phyloP scores from a whole-genome alignment of 2,797 vertebrate species.

The Tauraco hartlaubi region DNA sequence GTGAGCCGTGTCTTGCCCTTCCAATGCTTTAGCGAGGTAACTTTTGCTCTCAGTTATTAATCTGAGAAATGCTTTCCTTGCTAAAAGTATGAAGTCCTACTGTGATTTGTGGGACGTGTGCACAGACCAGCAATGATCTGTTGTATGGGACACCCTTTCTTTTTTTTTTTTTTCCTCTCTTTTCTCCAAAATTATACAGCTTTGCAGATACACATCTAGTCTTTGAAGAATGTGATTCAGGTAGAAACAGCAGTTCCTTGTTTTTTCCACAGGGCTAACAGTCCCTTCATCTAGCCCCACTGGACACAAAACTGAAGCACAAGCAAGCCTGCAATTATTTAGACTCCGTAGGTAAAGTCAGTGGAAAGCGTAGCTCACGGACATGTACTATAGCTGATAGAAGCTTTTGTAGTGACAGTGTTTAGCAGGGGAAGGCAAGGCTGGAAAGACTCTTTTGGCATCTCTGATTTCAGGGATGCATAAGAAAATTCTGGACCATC shows the following conservation, averaged over 20 bases:
- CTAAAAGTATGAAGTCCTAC: neutral
- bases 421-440: neutral
- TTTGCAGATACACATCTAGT: neutral
- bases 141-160: neutral
- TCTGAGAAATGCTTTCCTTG: neutral
- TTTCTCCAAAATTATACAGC: neutral
- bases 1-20: neutral
- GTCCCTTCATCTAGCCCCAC: neutral
- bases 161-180: too few species aligned
- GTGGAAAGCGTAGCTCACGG: neutral
- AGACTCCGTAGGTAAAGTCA: neutral
- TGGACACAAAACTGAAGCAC: neutral
- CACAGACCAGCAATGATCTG: neutral
- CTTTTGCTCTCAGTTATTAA: slow-evolving; percentile 24
- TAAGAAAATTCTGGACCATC: neutral
- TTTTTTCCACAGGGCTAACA: neutral
- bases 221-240: neutral
- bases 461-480: neutral
- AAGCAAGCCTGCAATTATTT: neutral
- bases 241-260: neutral
- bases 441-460: neutral
- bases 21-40: neutral
- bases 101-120: neutral
- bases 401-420: neutral
- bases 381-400: neutral